Evolutionary conservation across 2,113 vertebrate genomes (phyloP).

Genomic region (Manacus vitellinus): DNA sequence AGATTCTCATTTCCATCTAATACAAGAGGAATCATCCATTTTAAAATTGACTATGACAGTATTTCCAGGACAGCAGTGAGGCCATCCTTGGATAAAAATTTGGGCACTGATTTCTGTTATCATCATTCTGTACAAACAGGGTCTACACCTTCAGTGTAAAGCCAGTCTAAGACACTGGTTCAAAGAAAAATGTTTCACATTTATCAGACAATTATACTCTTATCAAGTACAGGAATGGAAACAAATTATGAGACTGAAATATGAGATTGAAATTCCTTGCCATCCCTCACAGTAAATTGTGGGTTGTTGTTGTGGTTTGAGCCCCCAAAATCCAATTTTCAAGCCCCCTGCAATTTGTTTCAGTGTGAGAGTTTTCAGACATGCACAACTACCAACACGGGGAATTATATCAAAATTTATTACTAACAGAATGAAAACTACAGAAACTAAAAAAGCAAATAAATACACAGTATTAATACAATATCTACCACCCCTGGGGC

Average conservation of each 20-base stretch:
- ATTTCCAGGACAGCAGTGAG: not conserved
- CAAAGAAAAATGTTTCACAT: not conserved
- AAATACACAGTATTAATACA: too few relatives aligned
- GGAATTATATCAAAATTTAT: too few relatives aligned
- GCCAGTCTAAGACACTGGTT: not conserved
- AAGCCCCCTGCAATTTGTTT: too few relatives aligned
- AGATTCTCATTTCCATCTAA: not conserved
- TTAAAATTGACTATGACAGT: not conserved
- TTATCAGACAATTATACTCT: not conserved
- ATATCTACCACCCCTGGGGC: too few relatives aligned
- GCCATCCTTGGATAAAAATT: not conserved
- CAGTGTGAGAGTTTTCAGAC: too few relatives aligned
- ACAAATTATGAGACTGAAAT: not conserved
- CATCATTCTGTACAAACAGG: not conserved
- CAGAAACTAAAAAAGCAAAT: too few relatives aligned
- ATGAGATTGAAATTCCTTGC: not conserved
- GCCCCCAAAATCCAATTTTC: too few relatives aligned
- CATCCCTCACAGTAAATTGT: not conserved
- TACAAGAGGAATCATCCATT: not conserved
- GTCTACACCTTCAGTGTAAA: not conserved
- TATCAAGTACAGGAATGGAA: not conserved
- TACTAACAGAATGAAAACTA: too few relatives aligned
- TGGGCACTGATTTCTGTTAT: not conserved
- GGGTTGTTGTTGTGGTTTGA: not conserved
- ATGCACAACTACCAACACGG: too few relatives aligned